Evolutionary conservation across 2,113 vertebrate genomes (phyloP).

Genomic region (Ranitomeya imitator): DNA sequence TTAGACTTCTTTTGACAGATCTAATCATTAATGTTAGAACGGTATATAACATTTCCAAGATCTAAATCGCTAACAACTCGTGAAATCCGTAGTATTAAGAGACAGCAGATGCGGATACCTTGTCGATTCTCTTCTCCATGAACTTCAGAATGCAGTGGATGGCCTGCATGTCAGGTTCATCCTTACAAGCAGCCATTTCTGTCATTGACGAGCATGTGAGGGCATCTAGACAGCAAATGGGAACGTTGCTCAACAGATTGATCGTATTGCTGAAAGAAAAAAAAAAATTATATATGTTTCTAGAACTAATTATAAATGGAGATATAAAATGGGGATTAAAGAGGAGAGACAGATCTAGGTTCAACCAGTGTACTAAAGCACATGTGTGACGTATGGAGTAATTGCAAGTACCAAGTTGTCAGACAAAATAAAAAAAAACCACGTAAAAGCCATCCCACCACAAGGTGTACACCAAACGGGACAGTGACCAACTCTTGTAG

Average conservation of each 20-base stretch:
- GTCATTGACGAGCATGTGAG: conserved; percentile 84
- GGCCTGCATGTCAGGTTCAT: conserved; percentile 89
- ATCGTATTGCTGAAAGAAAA: conserved; percentile 83
- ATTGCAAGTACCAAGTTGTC: no score
- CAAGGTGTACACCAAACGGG: no score
- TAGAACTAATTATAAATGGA: no score
- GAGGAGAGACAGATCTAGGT: no score
- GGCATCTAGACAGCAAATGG: conserved; percentile 89
- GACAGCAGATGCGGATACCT: conserved; percentile 72
- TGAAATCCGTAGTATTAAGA: background rate
- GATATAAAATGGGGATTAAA: no score
- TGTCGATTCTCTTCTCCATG: conserved; percentile 98
- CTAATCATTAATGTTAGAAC: no score
- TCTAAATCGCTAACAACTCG: background rate
- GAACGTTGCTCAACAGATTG: conserved; percentile 96
- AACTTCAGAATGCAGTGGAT: conserved; percentile 88
- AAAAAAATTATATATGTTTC: conserved; percentile 38
- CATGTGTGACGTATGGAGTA: no score
- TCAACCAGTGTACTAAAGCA: no score
- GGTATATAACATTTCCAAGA: background rate
- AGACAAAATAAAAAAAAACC: no score
- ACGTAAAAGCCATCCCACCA: no score
- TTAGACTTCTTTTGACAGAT: no score
- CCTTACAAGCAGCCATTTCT: conserved; percentile 78
- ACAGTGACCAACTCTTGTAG: no score